Percentiles rank a stretch among this genome's conserved stretches.
phyloP scores from a whole-genome alignment of 2,888 invertebrate genomes.

The Thymelicus lineola region DNA sequence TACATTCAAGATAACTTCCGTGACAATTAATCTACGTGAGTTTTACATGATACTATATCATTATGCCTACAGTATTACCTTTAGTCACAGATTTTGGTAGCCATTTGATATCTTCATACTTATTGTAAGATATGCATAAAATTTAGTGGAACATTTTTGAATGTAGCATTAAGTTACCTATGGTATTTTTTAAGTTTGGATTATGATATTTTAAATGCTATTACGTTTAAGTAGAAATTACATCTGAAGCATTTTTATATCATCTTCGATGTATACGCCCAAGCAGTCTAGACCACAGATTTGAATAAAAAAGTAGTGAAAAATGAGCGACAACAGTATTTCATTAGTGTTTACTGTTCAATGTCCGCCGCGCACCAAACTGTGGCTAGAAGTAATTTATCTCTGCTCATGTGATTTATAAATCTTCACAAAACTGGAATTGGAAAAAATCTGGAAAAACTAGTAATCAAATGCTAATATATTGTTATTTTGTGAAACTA shows the following conservation, averaged over 20 bases:
- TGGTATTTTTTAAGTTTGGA: no score
- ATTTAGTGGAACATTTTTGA: no score
- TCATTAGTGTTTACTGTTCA: constrained; percentile 23
- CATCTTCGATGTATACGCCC: no score
- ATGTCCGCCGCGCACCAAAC: constrained; percentile 14
- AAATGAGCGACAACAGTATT: constrained; percentile 23
- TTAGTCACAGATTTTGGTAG: neutral
- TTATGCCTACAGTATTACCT: neutral
- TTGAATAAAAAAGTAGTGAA: constrained; percentile 21
- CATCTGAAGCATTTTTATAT: no score
- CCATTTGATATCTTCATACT: neutral
- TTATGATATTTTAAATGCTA: no score
- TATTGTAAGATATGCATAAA: no score
- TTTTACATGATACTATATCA: constrained; percentile 4
- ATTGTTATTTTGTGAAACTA: constrained; percentile 14
- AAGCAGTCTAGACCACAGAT: no score
- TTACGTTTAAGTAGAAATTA: no score
- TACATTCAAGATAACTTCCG: constrained; percentile 8
- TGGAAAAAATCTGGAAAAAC: no score
- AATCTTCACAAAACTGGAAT: constrained; percentile 19
- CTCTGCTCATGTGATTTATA: constrained; percentile 32
- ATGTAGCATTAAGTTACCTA: no score
- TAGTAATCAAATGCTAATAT: constrained; percentile 22
- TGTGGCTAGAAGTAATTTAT: constrained; percentile 27
- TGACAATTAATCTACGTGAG: constrained; percentile 17